Percentiles rank a stretch among this genome's conserved stretches.
Evolutionary conservation across 2,888 invertebrate species (phyloP).

Genomic region (Melinaea marsaeus): DNA sequence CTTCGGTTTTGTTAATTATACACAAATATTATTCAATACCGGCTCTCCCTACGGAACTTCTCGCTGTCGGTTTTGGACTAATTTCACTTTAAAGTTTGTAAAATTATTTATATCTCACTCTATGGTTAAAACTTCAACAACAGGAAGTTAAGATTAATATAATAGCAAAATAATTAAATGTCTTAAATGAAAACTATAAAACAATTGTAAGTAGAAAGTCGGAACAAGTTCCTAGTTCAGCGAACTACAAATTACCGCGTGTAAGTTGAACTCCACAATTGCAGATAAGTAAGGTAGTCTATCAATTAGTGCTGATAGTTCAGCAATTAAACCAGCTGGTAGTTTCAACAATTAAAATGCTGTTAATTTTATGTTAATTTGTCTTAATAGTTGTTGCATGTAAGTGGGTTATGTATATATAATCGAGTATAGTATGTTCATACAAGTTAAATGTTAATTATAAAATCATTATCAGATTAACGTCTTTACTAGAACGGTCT

Average conservation of each 20-base stretch:
- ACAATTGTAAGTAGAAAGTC: not conserved
- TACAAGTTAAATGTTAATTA: too few relatives aligned
- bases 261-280: constrained; percentile 12
- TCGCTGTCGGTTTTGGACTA: not conserved
- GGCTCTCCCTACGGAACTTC: not conserved
- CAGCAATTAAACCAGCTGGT: constrained; percentile 39
- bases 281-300: constrained; percentile 25
- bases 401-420: too few relatives aligned
- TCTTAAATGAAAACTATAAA: not conserved
- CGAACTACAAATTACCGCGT: constrained; percentile 14
- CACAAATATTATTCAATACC: constrained; percentile 1
- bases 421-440: too few relatives aligned
- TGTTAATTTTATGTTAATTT: constrained; percentile 7
- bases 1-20: constrained; percentile 3
- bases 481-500: too few relatives aligned
- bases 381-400: not conserved
- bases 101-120: too few relatives aligned
- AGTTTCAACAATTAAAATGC: constrained; percentile 10
- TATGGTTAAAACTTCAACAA: too few relatives aligned
- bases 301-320: constrained; percentile 41
- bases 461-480: too few relatives aligned
- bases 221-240: constrained; percentile 2
- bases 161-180: not conserved
- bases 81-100: not conserved
- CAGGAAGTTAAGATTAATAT: not conserved